Conservation (phyloP, 2,888 invertebrate species). For the Saturnia japonica region DNA sequence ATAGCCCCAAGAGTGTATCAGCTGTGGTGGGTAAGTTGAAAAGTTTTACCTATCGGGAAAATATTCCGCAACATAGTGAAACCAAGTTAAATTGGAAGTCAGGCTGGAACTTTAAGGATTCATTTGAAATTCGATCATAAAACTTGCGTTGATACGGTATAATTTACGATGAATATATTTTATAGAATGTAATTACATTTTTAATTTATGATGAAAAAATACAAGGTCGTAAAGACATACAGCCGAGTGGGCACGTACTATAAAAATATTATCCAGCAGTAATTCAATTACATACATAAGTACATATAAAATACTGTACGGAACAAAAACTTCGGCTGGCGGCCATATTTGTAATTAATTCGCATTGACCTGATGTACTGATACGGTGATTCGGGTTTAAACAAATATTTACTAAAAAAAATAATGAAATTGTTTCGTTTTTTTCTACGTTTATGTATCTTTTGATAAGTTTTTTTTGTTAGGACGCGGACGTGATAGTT, state of each 20-base stretch:
- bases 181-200: slow-evolving; percentile 12
- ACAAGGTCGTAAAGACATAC: slow-evolving; percentile 19
- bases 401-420: neutral
- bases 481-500: no score
- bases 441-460: neutral
- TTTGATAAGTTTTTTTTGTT: neutral
- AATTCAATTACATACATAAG: neutral
- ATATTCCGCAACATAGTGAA: slow-evolving; percentile 47
- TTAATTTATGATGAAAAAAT: slow-evolving; percentile 11
- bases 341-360: slow-evolving; percentile 7
- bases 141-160: neutral
- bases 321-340: neutral
- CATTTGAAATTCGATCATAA: slow-evolving; percentile 9
- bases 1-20: slow-evolving; percentile 27
- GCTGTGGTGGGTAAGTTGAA: slow-evolving; percentile 17
- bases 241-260: neutral
- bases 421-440: neutral
- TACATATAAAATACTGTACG: neutral
- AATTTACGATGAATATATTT: neutral
- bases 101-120: slow-evolving; percentile 28
- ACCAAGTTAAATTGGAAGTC: slow-evolving; percentile 57
- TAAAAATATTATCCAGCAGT: slow-evolving; percentile 3
- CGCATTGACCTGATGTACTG: neutral
- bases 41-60: slow-evolving; percentile 42
- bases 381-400: neutral